A percentile compares a stretch with the other conserved stretches of the same genome.
Conservation (phyloP, 2,888 invertebrate species). For the Pollenia labialis region DNA sequence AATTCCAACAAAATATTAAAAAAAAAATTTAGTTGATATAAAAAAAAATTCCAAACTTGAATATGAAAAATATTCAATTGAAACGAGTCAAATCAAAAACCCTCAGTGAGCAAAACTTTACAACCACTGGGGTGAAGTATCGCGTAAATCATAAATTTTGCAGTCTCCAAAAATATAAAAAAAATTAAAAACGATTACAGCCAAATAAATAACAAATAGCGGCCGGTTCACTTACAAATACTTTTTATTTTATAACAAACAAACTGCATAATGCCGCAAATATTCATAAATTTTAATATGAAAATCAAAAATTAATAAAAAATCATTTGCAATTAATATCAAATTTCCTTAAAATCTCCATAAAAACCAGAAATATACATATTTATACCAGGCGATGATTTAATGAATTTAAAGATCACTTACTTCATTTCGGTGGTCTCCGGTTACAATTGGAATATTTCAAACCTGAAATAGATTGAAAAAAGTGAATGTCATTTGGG, state of each 20-base stretch:
- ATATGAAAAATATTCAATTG: background rate
- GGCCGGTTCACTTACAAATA: constrained; percentile 33
- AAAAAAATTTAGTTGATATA: background rate
- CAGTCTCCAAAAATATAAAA: background rate
- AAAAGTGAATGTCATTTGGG: too few species aligned
- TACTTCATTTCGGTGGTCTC: background rate
- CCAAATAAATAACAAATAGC: constrained; percentile 4
- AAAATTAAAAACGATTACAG: constrained; percentile 1
- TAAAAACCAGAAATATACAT: constrained; percentile 24
- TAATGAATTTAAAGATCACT: background rate
- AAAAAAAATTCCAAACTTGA: constrained; percentile 1
- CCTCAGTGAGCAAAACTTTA: constrained; percentile 5
- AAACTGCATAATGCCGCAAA: background rate
- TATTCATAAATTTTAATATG: constrained; percentile 7
- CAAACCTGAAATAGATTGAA: too few species aligned
- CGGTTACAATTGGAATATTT: background rate
- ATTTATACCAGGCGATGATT: background rate
- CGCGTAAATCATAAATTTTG: constrained; percentile 57
- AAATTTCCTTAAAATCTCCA: constrained; percentile 42
- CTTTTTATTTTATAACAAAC: constrained; percentile 12
- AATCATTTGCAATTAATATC: constrained; percentile 16
- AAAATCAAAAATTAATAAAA: background rate
- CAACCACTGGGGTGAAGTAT: constrained; percentile 38
- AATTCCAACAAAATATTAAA: constrained; percentile 13
- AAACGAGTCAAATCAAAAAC: constrained; percentile 39